phyloP scores from a whole-genome alignment of 2,113 vertebrate species.

The Bubalus kerabau region DNA sequence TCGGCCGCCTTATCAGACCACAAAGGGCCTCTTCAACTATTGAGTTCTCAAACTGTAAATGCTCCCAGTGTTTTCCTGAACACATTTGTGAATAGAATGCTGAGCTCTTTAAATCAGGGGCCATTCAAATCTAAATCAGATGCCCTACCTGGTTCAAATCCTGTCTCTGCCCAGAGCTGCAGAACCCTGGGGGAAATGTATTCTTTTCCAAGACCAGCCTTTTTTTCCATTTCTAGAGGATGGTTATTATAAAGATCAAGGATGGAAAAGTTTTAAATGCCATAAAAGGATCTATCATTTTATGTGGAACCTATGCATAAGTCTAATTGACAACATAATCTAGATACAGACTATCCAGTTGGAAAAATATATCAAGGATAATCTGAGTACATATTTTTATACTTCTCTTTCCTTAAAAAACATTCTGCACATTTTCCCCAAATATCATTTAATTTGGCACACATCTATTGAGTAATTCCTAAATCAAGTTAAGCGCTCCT shows the following conservation, averaged over 20 bases:
- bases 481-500: neutral
- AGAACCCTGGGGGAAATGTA: neutral
- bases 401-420: slow-evolving; percentile 10
- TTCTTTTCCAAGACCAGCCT: neutral
- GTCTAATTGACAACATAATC: neutral
- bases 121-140: neutral
- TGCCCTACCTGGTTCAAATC: neutral
- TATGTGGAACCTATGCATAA: neutral
- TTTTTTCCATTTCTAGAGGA: neutral
- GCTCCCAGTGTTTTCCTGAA: slow-evolving; percentile 23
- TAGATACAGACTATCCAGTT: neutral
- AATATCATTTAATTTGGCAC: slow-evolving; percentile 12
- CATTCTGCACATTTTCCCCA: neutral
- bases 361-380: slow-evolving; percentile 1
- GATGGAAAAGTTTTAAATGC: neutral
- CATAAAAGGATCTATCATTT: neutral
- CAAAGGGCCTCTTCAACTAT: slow-evolving; percentile 1
- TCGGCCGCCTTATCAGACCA: neutral
- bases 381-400: neutral
- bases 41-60: neutral
- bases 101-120: neutral
- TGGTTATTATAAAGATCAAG: neutral
- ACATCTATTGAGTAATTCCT: neutral
- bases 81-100: slow-evolving; percentile 27
- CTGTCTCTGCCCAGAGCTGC: neutral